These are phyloP conservation scores for Trichechus manatus DNA, from an alignment of 2,113 vertebrate genomes.

Conservation along the genomic window DNA sequence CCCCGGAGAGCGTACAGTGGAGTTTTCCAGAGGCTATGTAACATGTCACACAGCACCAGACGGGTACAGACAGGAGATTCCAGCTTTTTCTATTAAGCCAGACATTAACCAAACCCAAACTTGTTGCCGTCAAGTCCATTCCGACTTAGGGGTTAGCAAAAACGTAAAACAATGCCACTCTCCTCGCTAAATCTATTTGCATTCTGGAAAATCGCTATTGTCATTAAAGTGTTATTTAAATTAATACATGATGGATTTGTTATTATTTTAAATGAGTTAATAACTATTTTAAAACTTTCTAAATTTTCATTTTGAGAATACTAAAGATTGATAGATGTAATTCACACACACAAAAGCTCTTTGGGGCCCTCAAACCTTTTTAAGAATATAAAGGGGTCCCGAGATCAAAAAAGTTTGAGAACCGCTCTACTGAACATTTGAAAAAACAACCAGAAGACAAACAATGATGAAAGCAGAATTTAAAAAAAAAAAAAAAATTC, in stretches of 20 bases:
- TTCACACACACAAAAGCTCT: not conserved
- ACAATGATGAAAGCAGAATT: not conserved
- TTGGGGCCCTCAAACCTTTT: not conserved
- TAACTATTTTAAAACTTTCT: not conserved
- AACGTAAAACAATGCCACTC: not conserved
- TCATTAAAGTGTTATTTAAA: constrained; percentile 17
- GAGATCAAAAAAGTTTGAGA: not conserved
- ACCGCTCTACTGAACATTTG: not conserved
- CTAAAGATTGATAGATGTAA: not conserved
- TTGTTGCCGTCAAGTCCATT: too few relatives aligned
- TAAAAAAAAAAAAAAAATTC: not conserved
- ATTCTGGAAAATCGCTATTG: not conserved
- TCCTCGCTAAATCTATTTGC: not conserved
- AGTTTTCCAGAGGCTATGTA: not conserved
- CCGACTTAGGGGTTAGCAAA: not conserved
- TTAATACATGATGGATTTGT: not conserved
- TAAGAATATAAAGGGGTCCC: not conserved
- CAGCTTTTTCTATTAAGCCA: not conserved
- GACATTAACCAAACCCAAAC: too few relatives aligned
- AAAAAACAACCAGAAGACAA: constrained; percentile 2
- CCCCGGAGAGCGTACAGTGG: not conserved
- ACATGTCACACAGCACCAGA: not conserved
- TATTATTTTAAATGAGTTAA: constrained; percentile 28
- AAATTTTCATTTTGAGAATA: constrained; percentile 12
- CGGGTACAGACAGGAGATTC: not conserved